These are phyloP conservation scores for Acropora yongei DNA, from an alignment of 64 coral and sea anemone genomes.

Conservation along the genomic window DNA sequence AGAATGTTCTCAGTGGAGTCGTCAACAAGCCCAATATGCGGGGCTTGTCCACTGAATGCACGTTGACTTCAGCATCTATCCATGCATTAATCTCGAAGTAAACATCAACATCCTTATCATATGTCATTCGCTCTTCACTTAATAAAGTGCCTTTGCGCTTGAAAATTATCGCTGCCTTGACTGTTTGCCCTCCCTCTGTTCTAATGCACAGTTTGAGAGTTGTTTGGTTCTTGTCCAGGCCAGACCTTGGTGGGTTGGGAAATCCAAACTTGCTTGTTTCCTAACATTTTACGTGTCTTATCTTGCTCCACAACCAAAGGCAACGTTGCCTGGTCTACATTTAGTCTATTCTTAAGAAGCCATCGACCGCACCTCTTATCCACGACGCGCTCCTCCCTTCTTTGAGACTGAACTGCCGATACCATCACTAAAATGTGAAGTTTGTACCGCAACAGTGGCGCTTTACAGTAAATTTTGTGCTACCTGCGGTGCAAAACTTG, in stretches of 20 bases:
- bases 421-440: no score
- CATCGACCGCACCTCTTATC: conserved; percentile 38
- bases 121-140: conserved; percentile 32
- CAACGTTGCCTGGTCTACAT: no score
- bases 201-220: no score
- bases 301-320: conserved; percentile 66
- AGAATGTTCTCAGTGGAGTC: no score
- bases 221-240: conserved; percentile 1
- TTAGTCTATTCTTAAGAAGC: no score
- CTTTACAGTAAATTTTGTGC: no score
- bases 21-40: neutral
- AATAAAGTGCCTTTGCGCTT: conserved; percentile 12
- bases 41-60: conserved; percentile 54
- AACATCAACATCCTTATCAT: conserved; percentile 44
- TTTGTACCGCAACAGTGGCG: no score
- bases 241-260: conserved; percentile 59
- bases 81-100: conserved; percentile 43
- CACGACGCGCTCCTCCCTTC: conserved; percentile 22
- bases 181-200: no score
- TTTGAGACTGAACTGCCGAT: conserved; percentile 49
- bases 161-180: no score
- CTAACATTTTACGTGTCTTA: conserved; percentile 46
- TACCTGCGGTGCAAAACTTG: no score
- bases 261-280: neutral
- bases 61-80: conserved; percentile 53